Percentiles rank a stretch among this genome's conserved stretches.
Conservation (phyloP, 2,888 invertebrate species). For the Campoplex nolae region DNA sequence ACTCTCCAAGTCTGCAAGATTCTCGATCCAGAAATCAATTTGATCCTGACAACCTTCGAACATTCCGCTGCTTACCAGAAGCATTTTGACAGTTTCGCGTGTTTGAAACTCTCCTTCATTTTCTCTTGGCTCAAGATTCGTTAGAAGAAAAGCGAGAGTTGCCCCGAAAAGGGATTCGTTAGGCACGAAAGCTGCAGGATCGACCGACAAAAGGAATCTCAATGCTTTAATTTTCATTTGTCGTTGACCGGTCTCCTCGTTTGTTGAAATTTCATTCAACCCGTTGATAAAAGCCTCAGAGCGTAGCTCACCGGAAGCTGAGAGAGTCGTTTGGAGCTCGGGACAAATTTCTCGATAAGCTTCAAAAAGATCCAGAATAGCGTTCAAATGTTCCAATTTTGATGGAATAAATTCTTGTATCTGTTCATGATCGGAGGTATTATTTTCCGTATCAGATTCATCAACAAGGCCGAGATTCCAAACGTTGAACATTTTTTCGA, state of each 20-base stretch:
- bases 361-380: constrained; percentile 86
- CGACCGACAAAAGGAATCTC: constrained; percentile 82
- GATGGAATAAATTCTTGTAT: constrained; percentile 53
- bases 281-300: constrained; percentile 71
- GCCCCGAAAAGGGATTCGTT: constrained; percentile 74
- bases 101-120: constrained; percentile 80
- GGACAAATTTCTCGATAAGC: constrained; percentile 86
- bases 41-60: constrained; percentile 89
- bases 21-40: constrained; percentile 89
- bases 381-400: constrained; percentile 75
- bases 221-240: constrained; percentile 84
- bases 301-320: constrained; percentile 67
- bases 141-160: constrained; percentile 76
- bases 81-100: constrained; percentile 86
- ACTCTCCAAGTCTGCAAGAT: constrained; percentile 78
- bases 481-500: constrained; percentile 79
- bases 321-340: constrained; percentile 83
- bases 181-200: constrained; percentile 81
- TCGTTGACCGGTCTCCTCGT: constrained; percentile 66
- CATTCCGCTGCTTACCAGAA: constrained; percentile 88
- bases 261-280: constrained; percentile 69
- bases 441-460: constrained; percentile 44
- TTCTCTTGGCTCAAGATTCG: constrained; percentile 67
- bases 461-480: constrained; percentile 78
- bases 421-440: constrained; percentile 19